phyloP scores from a whole-genome alignment of 2,113 vertebrate genomes.

The Corythornis madagascariensis region DNA sequence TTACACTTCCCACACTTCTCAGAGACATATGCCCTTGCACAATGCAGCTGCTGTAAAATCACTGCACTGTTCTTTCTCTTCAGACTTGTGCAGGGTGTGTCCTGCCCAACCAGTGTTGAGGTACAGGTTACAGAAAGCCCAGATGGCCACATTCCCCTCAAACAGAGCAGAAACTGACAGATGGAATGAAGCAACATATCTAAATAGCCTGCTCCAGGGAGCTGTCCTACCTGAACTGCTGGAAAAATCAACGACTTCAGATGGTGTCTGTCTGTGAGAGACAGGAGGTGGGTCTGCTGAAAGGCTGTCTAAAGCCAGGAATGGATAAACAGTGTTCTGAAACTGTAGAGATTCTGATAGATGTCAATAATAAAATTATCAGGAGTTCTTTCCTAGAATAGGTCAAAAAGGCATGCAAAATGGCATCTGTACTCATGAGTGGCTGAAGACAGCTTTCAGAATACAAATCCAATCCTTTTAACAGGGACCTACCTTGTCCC shows the following conservation, averaged over 20 bases:
- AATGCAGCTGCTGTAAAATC: background rate
- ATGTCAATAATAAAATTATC: background rate
- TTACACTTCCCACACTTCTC: background rate
- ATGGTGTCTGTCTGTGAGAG: background rate
- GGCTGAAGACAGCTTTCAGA: background rate
- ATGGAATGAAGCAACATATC: background rate
- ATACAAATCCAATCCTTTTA: background rate
- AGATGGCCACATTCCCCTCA: background rate
- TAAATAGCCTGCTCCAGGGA: background rate
- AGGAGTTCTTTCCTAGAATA: background rate
- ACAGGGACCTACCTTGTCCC: background rate
- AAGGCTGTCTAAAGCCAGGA: background rate
- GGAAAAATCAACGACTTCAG: background rate
- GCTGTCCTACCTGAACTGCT: background rate
- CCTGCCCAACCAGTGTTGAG: background rate
- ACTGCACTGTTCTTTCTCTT: background rate
- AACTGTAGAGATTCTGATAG: background rate
- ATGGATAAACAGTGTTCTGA: background rate
- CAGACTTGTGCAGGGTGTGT: rapidly evolving
- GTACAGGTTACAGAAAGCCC: background rate
- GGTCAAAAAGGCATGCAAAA: background rate
- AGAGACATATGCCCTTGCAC: background rate
- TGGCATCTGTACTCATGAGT: background rate
- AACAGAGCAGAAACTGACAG: background rate
- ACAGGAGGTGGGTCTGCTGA: background rate